Evolutionary conservation across 2,797 vertebrate species (phyloP), one percentile per base, ranked within the genome.

Genomic region (Varecia variegata): DNA sequence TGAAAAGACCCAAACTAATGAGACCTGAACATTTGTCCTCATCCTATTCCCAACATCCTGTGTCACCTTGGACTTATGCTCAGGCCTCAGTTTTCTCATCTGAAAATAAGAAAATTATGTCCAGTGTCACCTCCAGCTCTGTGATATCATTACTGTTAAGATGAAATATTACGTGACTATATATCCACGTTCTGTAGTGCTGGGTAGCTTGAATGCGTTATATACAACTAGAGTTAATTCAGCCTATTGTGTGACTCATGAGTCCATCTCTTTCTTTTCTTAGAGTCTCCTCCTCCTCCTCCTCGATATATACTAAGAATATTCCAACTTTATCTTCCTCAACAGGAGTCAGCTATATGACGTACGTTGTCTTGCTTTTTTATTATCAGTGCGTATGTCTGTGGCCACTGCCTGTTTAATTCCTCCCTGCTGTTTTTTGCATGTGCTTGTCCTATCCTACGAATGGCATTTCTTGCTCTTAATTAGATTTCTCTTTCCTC

Each of bases 211-310:
- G 67, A 83, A 45, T 32, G 35, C 21, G 30, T 96, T 47, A 23
- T 65, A 54, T 77, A 30, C 43, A 73, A 79, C 38, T 70, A 23
- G 65, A 71, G 47, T 88, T 88, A 67, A 79, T 43, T 67, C 58
- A 62, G 77, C 73, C 86, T 73, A 12, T 77, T 81, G 92, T 76
- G 79, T 96, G 94, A 97, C 96, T 97, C 94, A 90, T 18, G 20
- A 23, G 13, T 82, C 68, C 80, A 18, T 97, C 93, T 97, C 84
- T 97, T 95, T 98, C 96, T 98, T 96, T 97, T 93, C 97, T 96
- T 95, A 97, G 94, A 97, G 68, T 88, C 67, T 90, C 86, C 85
- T 95, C 67, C 76, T 97, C 68, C 83, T 97, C 74, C 82, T 97
- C 58, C 92, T 94, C 96, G 94, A 84, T 86, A 74, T 74, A 50